These are phyloP conservation scores for Charadrius vociferus DNA, from an alignment of 2,113 vertebrate genomes.

Conservation along the genomic window DNA sequence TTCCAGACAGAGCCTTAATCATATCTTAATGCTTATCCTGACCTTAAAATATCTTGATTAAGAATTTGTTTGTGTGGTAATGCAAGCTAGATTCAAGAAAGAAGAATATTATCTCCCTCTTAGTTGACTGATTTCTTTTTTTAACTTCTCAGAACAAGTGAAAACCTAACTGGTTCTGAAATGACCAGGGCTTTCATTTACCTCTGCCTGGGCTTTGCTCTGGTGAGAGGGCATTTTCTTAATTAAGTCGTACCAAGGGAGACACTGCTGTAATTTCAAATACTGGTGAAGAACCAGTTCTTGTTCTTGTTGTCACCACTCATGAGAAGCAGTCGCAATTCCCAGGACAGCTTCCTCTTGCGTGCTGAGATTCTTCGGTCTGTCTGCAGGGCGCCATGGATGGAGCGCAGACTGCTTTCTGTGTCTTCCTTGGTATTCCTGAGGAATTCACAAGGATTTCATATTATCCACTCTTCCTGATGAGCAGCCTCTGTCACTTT, in stretches of 20 bases:
- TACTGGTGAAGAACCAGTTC: background rate
- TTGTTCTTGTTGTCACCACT: background rate
- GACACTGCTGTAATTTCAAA: background rate
- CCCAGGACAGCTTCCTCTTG: background rate
- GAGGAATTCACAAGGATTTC: background rate
- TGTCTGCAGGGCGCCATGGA: background rate
- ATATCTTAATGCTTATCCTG: background rate
- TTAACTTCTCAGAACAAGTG: background rate
- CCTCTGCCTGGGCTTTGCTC: background rate
- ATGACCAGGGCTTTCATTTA: background rate
- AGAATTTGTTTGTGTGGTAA: background rate
- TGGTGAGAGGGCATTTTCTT: background rate
- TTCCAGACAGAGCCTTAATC: background rate
- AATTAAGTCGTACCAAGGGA: background rate
- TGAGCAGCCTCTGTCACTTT: background rate
- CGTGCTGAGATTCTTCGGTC: rapidly evolving
- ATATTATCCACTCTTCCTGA: background rate
- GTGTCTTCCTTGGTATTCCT: background rate
- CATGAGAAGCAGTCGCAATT: background rate
- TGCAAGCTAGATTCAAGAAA: background rate
- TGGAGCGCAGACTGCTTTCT: background rate
- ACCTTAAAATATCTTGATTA: background rate
- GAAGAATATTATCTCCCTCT: background rate
- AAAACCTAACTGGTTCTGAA: background rate
- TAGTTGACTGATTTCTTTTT: background rate